phyloP scores from a whole-genome alignment of 2,113 vertebrate genomes.

The Cisticola juncidis region DNA sequence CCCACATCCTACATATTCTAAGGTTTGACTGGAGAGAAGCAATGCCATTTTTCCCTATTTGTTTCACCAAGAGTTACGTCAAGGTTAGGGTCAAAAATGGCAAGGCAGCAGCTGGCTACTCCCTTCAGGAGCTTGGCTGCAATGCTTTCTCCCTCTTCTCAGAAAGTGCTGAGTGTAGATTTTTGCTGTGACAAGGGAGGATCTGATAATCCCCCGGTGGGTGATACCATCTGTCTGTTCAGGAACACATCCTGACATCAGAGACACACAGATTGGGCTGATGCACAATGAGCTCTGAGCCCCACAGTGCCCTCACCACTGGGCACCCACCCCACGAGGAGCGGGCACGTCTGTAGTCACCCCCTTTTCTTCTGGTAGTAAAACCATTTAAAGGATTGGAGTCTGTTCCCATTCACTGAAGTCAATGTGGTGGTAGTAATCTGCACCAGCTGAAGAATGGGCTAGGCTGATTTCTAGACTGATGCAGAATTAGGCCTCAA shows the following conservation, averaged over 20 bases:
- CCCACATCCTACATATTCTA: background rate
- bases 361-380: background rate
- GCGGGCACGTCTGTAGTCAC: rapidly evolving
- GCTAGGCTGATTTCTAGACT: background rate
- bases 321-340: background rate
- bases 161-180: constrained; percentile 41
- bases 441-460: background rate
- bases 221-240: constrained; percentile 49
- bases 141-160: background rate
- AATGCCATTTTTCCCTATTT: background rate
- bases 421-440: background rate
- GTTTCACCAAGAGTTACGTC: background rate
- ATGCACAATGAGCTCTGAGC: background rate
- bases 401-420: background rate
- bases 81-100: constrained; percentile 18
- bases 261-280: background rate
- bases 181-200: background rate
- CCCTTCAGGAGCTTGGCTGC: constrained; percentile 29
- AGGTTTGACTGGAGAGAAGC: background rate
- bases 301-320: background rate
- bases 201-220: constrained; percentile 32
- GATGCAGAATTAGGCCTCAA: background rate
- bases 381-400: background rate
- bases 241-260: constrained; percentile 6
- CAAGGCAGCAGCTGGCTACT: background rate